These are phyloP conservation scores for Panurus biarmicus DNA, from an alignment of 2,113 vertebrate genomes.

Conservation along the genomic window DNA sequence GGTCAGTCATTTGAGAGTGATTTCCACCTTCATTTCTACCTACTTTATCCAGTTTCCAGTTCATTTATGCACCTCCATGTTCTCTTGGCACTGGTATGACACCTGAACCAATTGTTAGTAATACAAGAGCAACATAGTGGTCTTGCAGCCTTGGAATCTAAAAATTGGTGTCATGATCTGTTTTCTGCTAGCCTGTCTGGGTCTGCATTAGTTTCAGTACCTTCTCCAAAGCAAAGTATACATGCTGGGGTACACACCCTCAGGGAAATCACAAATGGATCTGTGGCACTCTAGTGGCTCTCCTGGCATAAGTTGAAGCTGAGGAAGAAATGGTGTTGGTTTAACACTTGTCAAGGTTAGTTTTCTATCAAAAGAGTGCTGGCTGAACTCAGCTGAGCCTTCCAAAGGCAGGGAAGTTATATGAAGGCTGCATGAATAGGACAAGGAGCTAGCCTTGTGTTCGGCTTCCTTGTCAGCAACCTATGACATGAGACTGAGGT, in stretches of 20 bases:
- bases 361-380: background rate
- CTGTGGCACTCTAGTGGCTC: background rate
- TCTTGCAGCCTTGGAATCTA: background rate
- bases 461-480: background rate
- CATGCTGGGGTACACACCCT: fast-evolving
- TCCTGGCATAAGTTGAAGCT: background rate
- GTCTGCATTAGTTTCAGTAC: background rate
- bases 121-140: background rate
- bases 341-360: background rate
- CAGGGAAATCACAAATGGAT: background rate
- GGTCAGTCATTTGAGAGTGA: background rate
- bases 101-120: background rate
- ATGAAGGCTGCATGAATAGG: background rate
- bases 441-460: background rate
- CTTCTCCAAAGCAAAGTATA: background rate
- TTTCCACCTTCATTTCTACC: background rate
- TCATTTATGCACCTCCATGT: background rate
- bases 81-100: background rate
- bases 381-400: background rate
- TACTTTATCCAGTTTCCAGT: background rate
- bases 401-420: background rate
- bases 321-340: background rate
- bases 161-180: background rate
- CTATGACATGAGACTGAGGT: background rate
- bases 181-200: background rate